A percentile compares a stretch with the other conserved stretches of the same genome.
Conservation (phyloP, 1,140 invertebrate species). For the Bombus impatiens region DNA sequence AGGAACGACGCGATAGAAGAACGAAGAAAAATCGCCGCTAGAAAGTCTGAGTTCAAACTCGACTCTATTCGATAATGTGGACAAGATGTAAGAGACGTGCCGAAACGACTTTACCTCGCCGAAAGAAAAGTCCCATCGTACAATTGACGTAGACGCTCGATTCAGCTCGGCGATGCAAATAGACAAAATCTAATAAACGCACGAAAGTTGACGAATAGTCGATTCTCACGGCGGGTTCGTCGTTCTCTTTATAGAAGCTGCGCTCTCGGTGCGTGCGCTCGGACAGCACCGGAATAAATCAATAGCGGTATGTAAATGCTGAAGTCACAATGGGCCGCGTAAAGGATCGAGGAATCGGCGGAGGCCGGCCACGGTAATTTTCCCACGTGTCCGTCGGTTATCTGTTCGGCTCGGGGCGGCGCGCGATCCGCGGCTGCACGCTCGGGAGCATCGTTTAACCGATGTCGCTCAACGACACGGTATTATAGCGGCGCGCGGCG, state of each 20-base stretch:
- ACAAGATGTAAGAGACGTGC: too few species aligned
- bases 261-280: constrained; percentile 42
- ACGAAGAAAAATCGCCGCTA: constrained; percentile 21
- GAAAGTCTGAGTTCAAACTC: neutral
- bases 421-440: constrained; percentile 43
- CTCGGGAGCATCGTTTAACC: constrained; percentile 66
- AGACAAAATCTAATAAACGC: neutral
- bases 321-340: constrained; percentile 62
- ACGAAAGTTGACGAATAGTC: constrained; percentile 20
- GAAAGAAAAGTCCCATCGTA: too few species aligned
- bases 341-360: constrained; percentile 58
- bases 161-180: too few species aligned
- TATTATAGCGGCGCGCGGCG: constrained; percentile 38
- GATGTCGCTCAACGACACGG: constrained; percentile 65
- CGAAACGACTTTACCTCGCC: too few species aligned
- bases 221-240: constrained; percentile 33
- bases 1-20: neutral
- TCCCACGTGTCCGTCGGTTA: constrained; percentile 67
- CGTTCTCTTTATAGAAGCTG: constrained; percentile 13
- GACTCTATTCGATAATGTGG: too few species aligned
- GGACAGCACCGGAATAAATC: constrained; percentile 58
- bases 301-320: constrained; percentile 66
- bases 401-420: constrained; percentile 32
- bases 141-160: too few species aligned
- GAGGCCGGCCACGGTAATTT: constrained; percentile 57